phyloP scores from a whole-genome alignment of 2,888 invertebrate species.

The Philereme transversata region DNA sequence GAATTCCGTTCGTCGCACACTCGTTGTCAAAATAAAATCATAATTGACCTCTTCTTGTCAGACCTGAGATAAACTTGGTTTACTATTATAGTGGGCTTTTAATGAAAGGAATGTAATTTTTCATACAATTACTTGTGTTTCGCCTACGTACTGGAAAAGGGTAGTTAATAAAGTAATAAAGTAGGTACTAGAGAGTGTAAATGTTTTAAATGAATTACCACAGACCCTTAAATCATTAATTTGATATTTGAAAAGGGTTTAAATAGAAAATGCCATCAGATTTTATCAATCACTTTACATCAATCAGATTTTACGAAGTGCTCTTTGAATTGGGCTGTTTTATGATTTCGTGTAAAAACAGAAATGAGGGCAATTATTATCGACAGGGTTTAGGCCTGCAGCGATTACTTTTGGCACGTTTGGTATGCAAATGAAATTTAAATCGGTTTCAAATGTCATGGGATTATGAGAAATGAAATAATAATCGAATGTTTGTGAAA shows the following conservation, averaged over 20 bases:
- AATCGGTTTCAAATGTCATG: slow-evolving; percentile 12
- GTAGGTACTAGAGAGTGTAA: too few species aligned
- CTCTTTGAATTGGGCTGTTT: slow-evolving; percentile 19
- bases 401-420: slow-evolving; percentile 22
- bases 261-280: slow-evolving; percentile 4
- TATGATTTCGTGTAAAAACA: slow-evolving; percentile 40
- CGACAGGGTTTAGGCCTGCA: slow-evolving; percentile 20
- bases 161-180: too few species aligned
- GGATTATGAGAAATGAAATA: slow-evolving; percentile 6
- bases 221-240: too few species aligned
- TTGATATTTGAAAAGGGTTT: slow-evolving; percentile 17
- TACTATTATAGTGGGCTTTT: too few species aligned
- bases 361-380: slow-evolving; percentile 42
- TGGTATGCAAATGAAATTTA: slow-evolving; percentile 19
- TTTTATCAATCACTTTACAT: slow-evolving; percentile 7
- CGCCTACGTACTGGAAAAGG: too few species aligned
- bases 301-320: slow-evolving; percentile 6
- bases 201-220: too few species aligned
- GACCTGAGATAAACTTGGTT: too few species aligned
- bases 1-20: slow-evolving; percentile 20
- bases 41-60: slow-evolving; percentile 9
- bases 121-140: too few species aligned
- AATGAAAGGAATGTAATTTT: too few species aligned
- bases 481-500: neutral
- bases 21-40: slow-evolving; percentile 7